phyloP scores from a whole-genome alignment of 2,797 vertebrate species.

The Pseudochirops cupreus region DNA sequence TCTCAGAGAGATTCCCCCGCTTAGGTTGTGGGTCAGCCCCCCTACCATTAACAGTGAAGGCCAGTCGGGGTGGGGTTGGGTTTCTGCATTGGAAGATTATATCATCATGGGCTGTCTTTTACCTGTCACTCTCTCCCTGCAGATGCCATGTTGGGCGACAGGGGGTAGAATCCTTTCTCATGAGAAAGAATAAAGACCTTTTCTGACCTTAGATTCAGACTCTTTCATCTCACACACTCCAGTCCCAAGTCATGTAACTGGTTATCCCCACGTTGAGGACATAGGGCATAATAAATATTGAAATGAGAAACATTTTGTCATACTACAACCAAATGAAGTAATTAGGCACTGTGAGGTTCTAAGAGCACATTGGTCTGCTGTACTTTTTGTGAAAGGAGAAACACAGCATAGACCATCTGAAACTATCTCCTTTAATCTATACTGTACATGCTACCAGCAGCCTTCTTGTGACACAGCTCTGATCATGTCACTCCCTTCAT shows the following conservation, averaged over 20 bases:
- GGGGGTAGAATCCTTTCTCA: too few relatives aligned
- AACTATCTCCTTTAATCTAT: background rate
- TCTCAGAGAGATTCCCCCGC: too few relatives aligned
- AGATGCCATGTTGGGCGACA: too few relatives aligned
- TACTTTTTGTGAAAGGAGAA: background rate
- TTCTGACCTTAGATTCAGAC: too few relatives aligned
- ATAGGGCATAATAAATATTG: background rate
- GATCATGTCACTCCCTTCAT: background rate
- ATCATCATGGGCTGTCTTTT: too few relatives aligned
- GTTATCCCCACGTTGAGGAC: background rate
- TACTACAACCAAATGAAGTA: background rate
- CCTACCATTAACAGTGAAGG: too few relatives aligned
- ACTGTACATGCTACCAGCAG: background rate
- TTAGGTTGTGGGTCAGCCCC: too few relatives aligned
- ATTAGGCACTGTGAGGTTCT: background rate
- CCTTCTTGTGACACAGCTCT: background rate
- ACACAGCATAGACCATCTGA: background rate
- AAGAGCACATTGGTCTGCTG: background rate
- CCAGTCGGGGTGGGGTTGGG: too few relatives aligned
- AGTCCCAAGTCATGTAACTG: background rate
- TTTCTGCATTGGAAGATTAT: too few relatives aligned
- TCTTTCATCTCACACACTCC: too few relatives aligned
- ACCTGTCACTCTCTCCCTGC: too few relatives aligned
- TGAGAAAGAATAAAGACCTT: too few relatives aligned
- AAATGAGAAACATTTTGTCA: background rate